Evolutionary conservation across 2,888 invertebrate genomes (phyloP).

Genomic region (Habrosyne pyritoides): DNA sequence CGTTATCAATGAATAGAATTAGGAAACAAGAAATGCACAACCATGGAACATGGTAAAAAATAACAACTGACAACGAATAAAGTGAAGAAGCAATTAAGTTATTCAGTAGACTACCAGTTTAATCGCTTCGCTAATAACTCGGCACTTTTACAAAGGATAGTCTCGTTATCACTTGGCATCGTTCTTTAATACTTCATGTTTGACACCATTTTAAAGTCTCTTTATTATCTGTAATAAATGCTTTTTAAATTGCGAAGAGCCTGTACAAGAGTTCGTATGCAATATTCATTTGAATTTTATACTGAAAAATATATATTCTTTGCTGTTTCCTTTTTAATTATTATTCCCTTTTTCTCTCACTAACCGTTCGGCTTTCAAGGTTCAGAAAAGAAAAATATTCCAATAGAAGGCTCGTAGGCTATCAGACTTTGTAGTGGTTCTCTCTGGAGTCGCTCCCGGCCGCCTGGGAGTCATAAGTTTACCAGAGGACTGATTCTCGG

Average conservation of each 20-base stretch:
- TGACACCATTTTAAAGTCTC: neutral
- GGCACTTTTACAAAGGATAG: neutral
- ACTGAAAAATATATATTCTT: neutral
- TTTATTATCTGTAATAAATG: neutral
- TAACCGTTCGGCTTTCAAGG: no score
- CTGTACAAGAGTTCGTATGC: no score
- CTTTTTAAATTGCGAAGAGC: no score
- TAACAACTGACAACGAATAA: neutral
- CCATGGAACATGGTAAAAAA: no score
- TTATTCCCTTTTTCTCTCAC: neutral
- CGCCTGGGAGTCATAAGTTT: conserved; percentile 5
- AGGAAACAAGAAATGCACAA: no score
- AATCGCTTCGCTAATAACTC: neutral
- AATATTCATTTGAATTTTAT: no score
- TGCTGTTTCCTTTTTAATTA: neutral
- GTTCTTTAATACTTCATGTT: neutral
- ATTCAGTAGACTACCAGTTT: neutral
- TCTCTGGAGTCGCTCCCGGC: neutral
- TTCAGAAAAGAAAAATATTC: neutral
- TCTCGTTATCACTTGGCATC: neutral
- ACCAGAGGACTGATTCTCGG: conserved; percentile 4
- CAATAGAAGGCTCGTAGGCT: neutral
- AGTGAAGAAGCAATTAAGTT: neutral
- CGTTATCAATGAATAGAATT: no score
- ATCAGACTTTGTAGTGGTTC: neutral